Base-by-base conservation (phyloP, 1,140 invertebrate species). In the Sycophila sp. region DNA sequence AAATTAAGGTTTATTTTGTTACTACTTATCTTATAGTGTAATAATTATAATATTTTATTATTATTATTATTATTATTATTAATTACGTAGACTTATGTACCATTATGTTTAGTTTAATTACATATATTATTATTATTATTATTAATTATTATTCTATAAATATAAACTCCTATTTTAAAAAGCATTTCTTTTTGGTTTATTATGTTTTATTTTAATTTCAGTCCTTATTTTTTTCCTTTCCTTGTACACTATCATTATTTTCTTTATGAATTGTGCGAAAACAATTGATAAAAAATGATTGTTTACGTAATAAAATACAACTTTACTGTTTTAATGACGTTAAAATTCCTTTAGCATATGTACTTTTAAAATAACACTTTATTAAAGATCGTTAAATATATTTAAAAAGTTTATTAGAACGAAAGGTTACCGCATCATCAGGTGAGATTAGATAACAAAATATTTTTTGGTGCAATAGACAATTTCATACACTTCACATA, bases 121-220 rank as follows among this genome's bases (percentile, higher is more conserved):
- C 69, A 78, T 76, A 80, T 70, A 73, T 75, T 73, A 78, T 80
- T 76, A 74, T n/a, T n/a, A n/a, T n/a, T n/a, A n/a, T n/a, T n/a
- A n/a, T n/a, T n/a, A n/a, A n/a, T n/a, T 69, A 73, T 75, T 72
- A 78, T 79, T 76, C 74, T 64, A 80, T 73, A 82, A 78, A 83
- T 78, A 83, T 78, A 80, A 74, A 80, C 73, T 68, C 75, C 73
- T 83, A 82, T 80, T 81, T 81, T 75, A 68, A 80, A 81, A 56
- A 64, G 40, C 30, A 64, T 60, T 68, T 42, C 36, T 26, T 42
- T 42, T 63, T 56, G 8, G 5, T 67, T 28, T 60, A 10, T 55
- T 19, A 55, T 22, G 32, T 15, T 60, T 71, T 45, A 63, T 72
- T 72, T 63, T 69, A 55, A 71, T 64, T 71, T 49, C 59, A 15